phyloP scores from a whole-genome alignment of 2,113 vertebrate genomes.

The Eupsittula cactorum region DNA sequence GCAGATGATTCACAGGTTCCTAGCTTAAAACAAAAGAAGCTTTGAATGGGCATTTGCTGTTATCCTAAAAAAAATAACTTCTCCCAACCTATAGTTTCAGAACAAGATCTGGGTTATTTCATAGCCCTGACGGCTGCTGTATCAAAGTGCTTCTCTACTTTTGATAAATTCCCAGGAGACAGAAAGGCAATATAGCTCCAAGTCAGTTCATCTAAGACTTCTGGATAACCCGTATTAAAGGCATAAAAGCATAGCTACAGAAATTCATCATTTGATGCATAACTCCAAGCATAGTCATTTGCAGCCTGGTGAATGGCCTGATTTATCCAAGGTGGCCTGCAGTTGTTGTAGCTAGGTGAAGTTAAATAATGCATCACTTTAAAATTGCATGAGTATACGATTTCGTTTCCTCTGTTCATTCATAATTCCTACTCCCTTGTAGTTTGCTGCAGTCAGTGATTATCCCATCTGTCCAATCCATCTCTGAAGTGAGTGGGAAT shows the following conservation, averaged over 20 bases:
- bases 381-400: constrained; percentile 32
- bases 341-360: neutral
- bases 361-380: constrained; percentile 46
- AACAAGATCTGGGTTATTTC: neutral
- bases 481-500: neutral
- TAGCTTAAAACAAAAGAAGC: neutral
- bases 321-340: constrained; percentile 1
- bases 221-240: neutral
- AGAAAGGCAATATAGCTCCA: neutral
- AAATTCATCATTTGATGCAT: neutral
- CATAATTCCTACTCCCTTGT: neutral
- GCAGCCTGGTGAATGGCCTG: neutral
- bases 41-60: neutral
- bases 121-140: neutral
- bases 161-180: neutral
- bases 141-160: neutral
- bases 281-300: neutral
- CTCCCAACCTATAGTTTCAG: neutral
- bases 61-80: neutral
- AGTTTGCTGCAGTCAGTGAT: constrained; percentile 13
- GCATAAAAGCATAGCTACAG: neutral
- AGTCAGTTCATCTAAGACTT: constrained; percentile 6
- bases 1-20: neutral
- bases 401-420: constrained; percentile 28
- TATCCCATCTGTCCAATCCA: neutral